phyloP scores from a whole-genome alignment of 2,113 vertebrate genomes.

The Python bivittatus region DNA sequence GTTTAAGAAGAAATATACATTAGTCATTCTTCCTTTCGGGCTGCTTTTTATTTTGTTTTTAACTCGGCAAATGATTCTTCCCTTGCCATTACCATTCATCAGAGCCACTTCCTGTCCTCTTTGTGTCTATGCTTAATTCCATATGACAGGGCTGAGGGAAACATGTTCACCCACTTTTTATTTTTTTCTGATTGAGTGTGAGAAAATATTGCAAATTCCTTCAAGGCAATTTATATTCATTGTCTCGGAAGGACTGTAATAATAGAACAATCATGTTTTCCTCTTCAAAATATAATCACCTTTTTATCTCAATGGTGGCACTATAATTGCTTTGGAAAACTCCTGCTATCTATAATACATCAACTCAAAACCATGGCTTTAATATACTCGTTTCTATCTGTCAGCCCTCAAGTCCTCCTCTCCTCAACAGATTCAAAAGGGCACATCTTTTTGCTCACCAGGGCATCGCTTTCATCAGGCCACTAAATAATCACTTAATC shows the following conservation, averaged over 20 bases:
- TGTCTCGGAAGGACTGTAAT: conserved; percentile 23
- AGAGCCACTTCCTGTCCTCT: not conserved
- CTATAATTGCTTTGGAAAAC: conserved; percentile 29
- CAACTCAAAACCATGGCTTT: not conserved
- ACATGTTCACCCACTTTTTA: not conserved
- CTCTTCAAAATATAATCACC: conserved; percentile 20
- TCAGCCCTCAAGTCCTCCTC: not conserved
- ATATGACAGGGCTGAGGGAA: conserved; percentile 14
- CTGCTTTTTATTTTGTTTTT: not conserved
- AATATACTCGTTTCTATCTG: not conserved
- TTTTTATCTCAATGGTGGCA: conserved; percentile 16
- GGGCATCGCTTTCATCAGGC: not conserved
- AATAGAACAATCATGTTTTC: conserved; percentile 24
- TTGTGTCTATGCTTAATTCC: conserved; percentile 16
- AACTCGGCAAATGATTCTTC: not conserved
- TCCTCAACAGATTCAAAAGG: not conserved
- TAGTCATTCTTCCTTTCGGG: not conserved
- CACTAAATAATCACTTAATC: not conserved
- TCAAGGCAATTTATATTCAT: conserved; percentile 23
- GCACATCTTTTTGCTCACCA: not conserved
- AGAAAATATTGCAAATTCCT: conserved; percentile 5
- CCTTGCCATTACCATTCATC: conserved; percentile 7
- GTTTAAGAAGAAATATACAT: conserved; percentile 4
- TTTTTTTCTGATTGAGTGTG: conserved; percentile 11
- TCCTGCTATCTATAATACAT: conserved; percentile 18